Percentiles rank a stretch among this genome's conserved stretches.
Conservation (phyloP, 2,888 invertebrate genomes). For the Gymnoscelis rufifasciata region DNA sequence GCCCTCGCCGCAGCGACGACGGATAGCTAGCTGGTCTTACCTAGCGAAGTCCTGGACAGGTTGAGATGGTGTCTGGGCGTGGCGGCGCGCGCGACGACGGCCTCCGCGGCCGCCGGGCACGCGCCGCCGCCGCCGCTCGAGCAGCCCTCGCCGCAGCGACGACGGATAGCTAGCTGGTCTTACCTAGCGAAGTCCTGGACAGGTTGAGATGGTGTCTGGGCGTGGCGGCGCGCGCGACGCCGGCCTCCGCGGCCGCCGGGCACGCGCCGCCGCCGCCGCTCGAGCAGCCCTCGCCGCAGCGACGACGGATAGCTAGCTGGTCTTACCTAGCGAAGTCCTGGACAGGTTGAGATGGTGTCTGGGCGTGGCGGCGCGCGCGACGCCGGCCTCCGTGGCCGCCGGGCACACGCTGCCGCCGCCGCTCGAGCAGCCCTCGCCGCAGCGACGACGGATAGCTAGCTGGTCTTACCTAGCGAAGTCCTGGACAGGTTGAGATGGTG, state of each 20-base stretch:
- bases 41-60: conserved; percentile 80
- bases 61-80: conserved; percentile 75
- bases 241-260: too few relatives aligned
- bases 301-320: neutral
- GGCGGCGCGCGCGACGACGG: conserved; percentile 57
- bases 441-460: conserved; percentile 91
- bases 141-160: too few relatives aligned
- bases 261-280: too few relatives aligned
- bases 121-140: too few relatives aligned
- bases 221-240: too few relatives aligned
- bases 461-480: conserved; percentile 78
- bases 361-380: conserved; percentile 66
- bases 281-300: too few relatives aligned
- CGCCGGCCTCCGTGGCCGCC: conserved; percentile 44
- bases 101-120: conserved; percentile 41
- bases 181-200: too few relatives aligned
- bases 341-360: conserved; percentile 77
- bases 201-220: too few relatives aligned
- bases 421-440: conserved; percentile 95
- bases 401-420: conserved; percentile 24
- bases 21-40: too few relatives aligned
- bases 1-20: too few relatives aligned
- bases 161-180: too few relatives aligned
- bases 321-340: conserved; percentile 80
- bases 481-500: conserved; percentile 77